Base-by-base conservation (phyloP, 2,113 vertebrate species). In the Anthoscopus minutus region DNA sequence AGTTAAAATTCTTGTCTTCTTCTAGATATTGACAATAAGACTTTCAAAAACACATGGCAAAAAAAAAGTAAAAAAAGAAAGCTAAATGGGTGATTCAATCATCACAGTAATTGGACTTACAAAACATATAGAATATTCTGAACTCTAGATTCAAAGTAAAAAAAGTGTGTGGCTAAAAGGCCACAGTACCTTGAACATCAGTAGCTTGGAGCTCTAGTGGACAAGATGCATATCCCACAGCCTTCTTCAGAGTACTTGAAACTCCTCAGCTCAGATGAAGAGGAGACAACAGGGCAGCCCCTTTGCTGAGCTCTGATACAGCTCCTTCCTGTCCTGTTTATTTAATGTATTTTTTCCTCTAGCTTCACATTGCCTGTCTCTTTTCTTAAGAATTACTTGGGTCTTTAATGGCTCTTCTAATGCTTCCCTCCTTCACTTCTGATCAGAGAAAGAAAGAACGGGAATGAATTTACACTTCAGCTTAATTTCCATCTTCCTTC, bases 391-490 rank as follows among this genome's bases (percentile, higher is more conserved):
- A 96, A 90, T 85, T 94, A 86, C 91, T 96, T 96, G 79, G 85
- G 57, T 93, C 80, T 96, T 91, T 96, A 97, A 94, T 89, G 60
- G 71, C 58, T 92, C 70, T 97, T 96, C 67, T 95, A 96, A 97
- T 92, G 82, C 80, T 96, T 95, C 61, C 77, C 83, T 96, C 79
- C 80, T 96, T 96, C 84, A 92, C 60, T 96, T 96, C 93, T 96
- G 97, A 98, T 97, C 95, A 96, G 79, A 93, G 87, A 93, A 97
- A 96, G 86, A 67, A 96, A 96, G 69, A 58, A 38, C 10, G 7
- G 89, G 53, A 97, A 97, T 28, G 0, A 89, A 98, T 97, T 96
- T 95, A 97, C 37, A 92, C 86, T 94, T 96, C 91, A 97, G 44
- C 88, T 82, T 97, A 93, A 97, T 97, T 96, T 96, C 83, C 77